These are phyloP conservation scores for Decapterus maruadsi DNA, from an alignment of 2,797 vertebrate species.

Conservation along the genomic window DNA sequence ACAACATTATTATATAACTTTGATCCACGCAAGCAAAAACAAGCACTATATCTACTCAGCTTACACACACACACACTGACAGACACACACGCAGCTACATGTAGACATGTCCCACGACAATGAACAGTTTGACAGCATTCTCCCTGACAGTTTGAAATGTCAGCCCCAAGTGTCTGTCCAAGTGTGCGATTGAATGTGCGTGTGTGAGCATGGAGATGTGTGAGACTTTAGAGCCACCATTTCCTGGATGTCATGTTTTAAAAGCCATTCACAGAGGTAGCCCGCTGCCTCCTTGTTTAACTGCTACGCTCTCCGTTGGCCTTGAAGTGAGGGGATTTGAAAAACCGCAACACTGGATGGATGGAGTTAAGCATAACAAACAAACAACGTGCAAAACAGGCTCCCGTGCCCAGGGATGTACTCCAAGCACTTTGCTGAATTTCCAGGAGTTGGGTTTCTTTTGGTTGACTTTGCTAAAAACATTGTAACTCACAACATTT, in stretches of 20 bases:
- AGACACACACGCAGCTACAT: slow-evolving; percentile 31
- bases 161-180: slow-evolving; percentile 74
- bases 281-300: slow-evolving; percentile 40
- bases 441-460: slow-evolving; percentile 33
- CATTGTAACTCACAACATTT: slow-evolving; percentile 6
- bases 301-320: slow-evolving; percentile 32
- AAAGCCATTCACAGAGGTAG: slow-evolving; percentile 50
- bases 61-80: slow-evolving; percentile 17
- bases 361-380: slow-evolving; percentile 42
- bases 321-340: slow-evolving; percentile 52
- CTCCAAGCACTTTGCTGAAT: slow-evolving; percentile 37
- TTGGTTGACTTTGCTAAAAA: slow-evolving; percentile 47
- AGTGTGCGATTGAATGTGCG: slow-evolving; percentile 53
- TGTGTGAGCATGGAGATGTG: slow-evolving; percentile 42
- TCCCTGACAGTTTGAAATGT: slow-evolving; percentile 81
- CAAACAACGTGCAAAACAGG: slow-evolving; percentile 31
- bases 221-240: slow-evolving; percentile 40
- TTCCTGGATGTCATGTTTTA: slow-evolving; percentile 64
- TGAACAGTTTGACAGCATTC: slow-evolving; percentile 75
- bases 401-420: slow-evolving; percentile 34
- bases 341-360: slow-evolving; percentile 30
- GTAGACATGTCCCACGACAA: slow-evolving; percentile 62
- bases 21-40: slow-evolving; percentile 39
- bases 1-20: slow-evolving; percentile 55
- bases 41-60: slow-evolving; percentile 43